Conservation (phyloP, 1,140 invertebrate species). For the Cryptotermes secundus region DNA sequence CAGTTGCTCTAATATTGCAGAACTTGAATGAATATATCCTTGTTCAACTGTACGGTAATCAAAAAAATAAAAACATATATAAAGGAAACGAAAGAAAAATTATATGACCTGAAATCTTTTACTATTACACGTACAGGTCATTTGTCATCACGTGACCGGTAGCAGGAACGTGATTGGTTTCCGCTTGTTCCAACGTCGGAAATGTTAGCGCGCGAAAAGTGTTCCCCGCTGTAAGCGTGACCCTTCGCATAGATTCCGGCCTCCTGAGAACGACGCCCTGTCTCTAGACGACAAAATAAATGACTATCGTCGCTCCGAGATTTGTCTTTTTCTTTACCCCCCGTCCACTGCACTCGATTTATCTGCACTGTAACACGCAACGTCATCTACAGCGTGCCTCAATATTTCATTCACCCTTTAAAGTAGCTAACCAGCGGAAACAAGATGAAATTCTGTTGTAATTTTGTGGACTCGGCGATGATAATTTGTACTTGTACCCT, state of each 20-base stretch:
- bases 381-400: constrained; percentile 7
- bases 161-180: constrained; percentile 26
- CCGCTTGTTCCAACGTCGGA: constrained; percentile 27
- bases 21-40: too few species aligned
- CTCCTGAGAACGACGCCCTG: neutral
- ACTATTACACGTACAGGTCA: neutral
- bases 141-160: constrained; percentile 24
- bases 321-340: constrained; percentile 16
- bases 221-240: constrained; percentile 19
- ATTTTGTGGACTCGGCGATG: neutral
- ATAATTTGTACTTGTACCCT: neutral
- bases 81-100: neutral
- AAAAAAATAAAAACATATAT: neutral
- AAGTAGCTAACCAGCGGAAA: neutral
- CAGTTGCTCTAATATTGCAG: too few species aligned
- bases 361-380: neutral
- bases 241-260: constrained; percentile 13
- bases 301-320: neutral
- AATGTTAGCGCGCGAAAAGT: constrained; percentile 25
- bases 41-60: neutral
- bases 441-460: neutral
- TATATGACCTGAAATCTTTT: neutral
- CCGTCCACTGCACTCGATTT: neutral
- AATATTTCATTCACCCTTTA: constrained; percentile 20
- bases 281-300: constrained; percentile 8